These are phyloP conservation scores for Catocala nupta DNA, from an alignment of 2,888 invertebrate genomes.

Conservation along the genomic window DNA sequence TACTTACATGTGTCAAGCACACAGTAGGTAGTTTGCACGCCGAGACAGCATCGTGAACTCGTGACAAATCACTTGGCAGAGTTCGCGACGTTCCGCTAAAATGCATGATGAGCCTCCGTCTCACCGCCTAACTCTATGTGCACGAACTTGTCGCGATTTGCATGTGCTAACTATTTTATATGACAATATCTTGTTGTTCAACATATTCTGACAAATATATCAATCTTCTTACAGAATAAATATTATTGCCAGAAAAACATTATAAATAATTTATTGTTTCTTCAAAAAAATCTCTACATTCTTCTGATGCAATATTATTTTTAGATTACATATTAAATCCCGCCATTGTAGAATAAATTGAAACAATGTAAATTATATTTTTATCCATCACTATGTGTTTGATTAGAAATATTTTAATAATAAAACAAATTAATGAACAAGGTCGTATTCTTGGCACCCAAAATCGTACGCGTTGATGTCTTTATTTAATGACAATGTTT, in stretches of 20 bases:
- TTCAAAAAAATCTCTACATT: no score
- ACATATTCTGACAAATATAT: background rate
- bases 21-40: conserved; percentile 4
- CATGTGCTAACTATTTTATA: conserved; percentile 5
- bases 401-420: background rate
- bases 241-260: no score
- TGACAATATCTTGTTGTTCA: background rate
- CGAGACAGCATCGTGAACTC: conserved; percentile 25
- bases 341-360: background rate
- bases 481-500: conserved; percentile 47
- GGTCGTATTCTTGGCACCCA: conserved; percentile 7
- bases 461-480: conserved; percentile 63
- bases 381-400: background rate
- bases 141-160: conserved; percentile 2
- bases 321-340: background rate
- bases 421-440: background rate
- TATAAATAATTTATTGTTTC: no score
- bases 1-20: conserved; percentile 15
- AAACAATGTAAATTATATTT: background rate
- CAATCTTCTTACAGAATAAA: background rate
- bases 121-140: conserved; percentile 12
- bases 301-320: background rate
- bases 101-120: conserved; percentile 14
- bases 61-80: conserved; percentile 58
- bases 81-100: conserved; percentile 57